A percentile compares a stretch with the other conserved stretches of the same genome.
Evolutionary conservation across 92 coral and sea anemone genomes (phyloP).

Genomic region (Siderastrea radians): DNA sequence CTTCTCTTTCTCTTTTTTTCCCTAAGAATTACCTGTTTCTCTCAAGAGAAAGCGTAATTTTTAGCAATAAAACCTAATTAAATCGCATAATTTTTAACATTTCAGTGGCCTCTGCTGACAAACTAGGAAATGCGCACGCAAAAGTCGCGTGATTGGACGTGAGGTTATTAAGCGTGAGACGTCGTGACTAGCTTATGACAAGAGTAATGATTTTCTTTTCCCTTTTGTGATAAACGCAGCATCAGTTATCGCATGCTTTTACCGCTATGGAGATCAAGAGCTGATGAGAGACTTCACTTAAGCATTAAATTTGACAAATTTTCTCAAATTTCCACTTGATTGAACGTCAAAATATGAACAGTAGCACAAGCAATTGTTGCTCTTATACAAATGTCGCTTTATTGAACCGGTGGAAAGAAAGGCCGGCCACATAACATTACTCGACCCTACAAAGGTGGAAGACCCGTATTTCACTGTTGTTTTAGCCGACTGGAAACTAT

Average conservation of each 20-base stretch:
- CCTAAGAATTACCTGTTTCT: background rate
- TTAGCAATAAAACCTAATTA: background rate
- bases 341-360: no score
- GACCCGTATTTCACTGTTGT: no score
- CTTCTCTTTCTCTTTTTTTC: background rate
- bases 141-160: slow-evolving; percentile 4
- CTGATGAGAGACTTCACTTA: slow-evolving; percentile 3
- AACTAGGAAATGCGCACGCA: slow-evolving; percentile 17
- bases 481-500: background rate
- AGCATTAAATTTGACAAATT: background rate
- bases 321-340: background rate
- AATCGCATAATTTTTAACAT: background rate
- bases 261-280: slow-evolving; percentile 2
- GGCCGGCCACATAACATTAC: no score
- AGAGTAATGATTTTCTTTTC: background rate
- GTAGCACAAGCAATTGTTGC: no score
- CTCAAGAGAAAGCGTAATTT: background rate
- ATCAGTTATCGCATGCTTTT: slow-evolving; percentile 18
- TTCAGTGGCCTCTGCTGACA: background rate
- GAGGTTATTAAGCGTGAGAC: slow-evolving; percentile 1
- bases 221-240: slow-evolving; percentile 17
- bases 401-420: no score
- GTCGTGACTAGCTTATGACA: slow-evolving; percentile 19
- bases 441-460: no score
- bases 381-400: no score